Conservation (phyloP, 2,888 invertebrate species). For the Ctenicera cuprea region DNA sequence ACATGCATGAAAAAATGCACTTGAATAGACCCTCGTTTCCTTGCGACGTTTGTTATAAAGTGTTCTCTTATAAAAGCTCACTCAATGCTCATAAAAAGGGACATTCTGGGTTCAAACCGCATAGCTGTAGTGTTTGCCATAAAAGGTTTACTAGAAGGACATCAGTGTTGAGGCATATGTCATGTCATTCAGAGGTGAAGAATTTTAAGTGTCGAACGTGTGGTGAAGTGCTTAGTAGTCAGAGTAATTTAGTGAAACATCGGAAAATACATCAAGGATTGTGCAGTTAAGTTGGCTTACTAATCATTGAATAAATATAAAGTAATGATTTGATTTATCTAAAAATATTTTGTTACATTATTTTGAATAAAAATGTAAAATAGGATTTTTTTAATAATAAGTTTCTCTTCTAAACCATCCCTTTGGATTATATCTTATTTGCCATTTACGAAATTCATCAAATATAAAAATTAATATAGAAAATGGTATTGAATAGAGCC, state of each 20-base stretch:
- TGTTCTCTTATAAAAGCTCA: slow-evolving; percentile 47
- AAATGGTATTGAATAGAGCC: slow-evolving; percentile 85
- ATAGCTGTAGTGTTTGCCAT: slow-evolving; percentile 36
- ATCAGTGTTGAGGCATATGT: slow-evolving; percentile 41
- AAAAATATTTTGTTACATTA: too few relatives aligned
- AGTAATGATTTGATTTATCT: too few relatives aligned
- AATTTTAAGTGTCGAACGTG: slow-evolving; percentile 19
- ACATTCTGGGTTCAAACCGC: slow-evolving; percentile 36
- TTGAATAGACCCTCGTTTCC: slow-evolving; percentile 38
- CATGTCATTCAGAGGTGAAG: slow-evolving; percentile 10
- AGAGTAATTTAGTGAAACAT: slow-evolving; percentile 1
- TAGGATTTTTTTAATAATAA: slow-evolving; percentile 76
- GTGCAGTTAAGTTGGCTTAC: too few relatives aligned
- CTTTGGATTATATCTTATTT: slow-evolving; percentile 81
- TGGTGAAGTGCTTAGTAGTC: not conserved
- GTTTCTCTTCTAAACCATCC: slow-evolving; percentile 86
- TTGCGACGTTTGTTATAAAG: slow-evolving; percentile 47
- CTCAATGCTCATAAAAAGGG: slow-evolving; percentile 39
- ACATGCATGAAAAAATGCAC: slow-evolving; percentile 48
- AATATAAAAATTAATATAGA: slow-evolving; percentile 84
- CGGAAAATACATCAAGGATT: slow-evolving; percentile 2
- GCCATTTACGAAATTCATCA: slow-evolving; percentile 85
- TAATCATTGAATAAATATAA: too few relatives aligned
- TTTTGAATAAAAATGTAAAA: too few relatives aligned
- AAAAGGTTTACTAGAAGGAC: slow-evolving; percentile 41